phyloP scores from a whole-genome alignment of 2,113 vertebrate species.

The Neolamprologus hecqui region DNA sequence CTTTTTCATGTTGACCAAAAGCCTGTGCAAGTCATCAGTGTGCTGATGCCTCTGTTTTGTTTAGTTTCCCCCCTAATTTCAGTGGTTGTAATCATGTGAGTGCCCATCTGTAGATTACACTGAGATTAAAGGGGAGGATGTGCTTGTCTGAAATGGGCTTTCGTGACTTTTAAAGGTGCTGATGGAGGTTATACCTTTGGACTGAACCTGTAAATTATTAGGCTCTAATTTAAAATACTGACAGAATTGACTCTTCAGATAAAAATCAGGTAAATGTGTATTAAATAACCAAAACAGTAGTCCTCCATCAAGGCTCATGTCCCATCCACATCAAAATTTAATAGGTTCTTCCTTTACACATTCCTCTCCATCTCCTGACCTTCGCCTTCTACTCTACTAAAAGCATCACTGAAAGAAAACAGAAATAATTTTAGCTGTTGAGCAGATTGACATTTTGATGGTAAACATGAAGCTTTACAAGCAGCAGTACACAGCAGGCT shows the following conservation, averaged over 20 bases:
- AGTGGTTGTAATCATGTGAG: not conserved
- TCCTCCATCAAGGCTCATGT: not conserved
- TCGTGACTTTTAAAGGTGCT: not conserved
- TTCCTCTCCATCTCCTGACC: not conserved
- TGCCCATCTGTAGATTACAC: not conserved
- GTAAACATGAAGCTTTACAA: not conserved
- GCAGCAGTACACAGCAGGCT: not conserved
- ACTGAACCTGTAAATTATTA: not conserved
- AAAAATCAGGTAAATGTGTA: not conserved
- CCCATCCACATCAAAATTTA: not conserved
- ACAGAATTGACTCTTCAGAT: not conserved
- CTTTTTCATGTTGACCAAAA: not conserved
- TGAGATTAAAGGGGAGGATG: not conserved
- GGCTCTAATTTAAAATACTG: not conserved
- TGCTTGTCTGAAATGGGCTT: not conserved
- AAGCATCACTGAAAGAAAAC: not conserved
- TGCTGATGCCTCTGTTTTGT: not conserved
- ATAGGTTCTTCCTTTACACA: not conserved
- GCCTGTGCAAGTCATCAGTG: not conserved
- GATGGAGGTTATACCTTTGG: not conserved
- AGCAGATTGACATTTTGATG: not conserved
- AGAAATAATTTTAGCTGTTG: not conserved
- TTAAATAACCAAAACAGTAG: rapidly evolving
- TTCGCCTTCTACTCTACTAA: not conserved
- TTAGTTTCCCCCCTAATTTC: not conserved